Conservation (phyloP, 2,888 invertebrate species). For the Spilarctia lutea region DNA sequence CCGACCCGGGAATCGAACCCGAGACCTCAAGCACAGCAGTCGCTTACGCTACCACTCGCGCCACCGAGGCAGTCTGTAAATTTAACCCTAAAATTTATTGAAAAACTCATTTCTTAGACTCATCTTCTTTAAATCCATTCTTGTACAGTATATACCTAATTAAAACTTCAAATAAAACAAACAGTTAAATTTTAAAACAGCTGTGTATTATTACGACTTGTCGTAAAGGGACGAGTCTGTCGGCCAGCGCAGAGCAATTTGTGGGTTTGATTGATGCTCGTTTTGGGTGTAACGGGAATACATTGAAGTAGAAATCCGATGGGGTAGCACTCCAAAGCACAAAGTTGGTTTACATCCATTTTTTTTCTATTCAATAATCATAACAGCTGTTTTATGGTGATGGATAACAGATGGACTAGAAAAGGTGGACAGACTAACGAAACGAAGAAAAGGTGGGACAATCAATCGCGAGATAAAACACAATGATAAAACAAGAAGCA, state of each 20-base stretch:
- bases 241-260: conserved; percentile 68
- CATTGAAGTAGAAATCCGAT: conserved; percentile 31
- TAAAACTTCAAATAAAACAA: neutral
- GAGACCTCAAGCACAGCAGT: too few relatives aligned
- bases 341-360: neutral
- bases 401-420: too few relatives aligned
- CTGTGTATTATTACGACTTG: conserved; percentile 37
- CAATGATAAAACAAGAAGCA: neutral
- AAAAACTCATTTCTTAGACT: neutral
- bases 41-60: too few relatives aligned
- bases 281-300: conserved; percentile 57
- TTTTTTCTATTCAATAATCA: too few relatives aligned
- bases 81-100: neutral
- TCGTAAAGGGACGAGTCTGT: conserved; percentile 65
- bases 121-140: neutral
- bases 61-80: too few relatives aligned
- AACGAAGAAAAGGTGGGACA: too few relatives aligned
- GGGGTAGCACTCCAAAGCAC: conserved; percentile 25
- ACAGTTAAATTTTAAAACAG: conserved; percentile 41
- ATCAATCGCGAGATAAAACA: too few relatives aligned
- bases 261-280: conserved; percentile 73
- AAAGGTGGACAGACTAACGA: too few relatives aligned
- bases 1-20: too few relatives aligned
- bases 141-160: neutral
- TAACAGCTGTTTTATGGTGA: neutral